A percentile compares a stretch with the other conserved stretches of the same genome.
Evolutionary conservation across 1,140 invertebrate genomes (phyloP).

Genomic region (Melitaea cinxia): DNA sequence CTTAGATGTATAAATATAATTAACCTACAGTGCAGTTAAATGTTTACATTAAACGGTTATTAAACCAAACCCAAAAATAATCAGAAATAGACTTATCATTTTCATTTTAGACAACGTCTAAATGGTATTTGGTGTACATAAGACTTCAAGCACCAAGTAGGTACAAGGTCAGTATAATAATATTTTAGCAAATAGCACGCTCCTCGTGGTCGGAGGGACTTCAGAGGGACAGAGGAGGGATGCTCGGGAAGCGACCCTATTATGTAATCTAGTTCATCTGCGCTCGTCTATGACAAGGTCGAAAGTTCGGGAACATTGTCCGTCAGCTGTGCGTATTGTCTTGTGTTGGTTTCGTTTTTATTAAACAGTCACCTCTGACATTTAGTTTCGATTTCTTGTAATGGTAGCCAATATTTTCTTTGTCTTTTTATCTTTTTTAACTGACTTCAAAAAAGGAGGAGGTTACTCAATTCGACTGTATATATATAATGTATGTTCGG

Average conservation of each 20-base stretch:
- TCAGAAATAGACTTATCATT: too few species aligned
- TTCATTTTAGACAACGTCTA: neutral
- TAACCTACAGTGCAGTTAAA: too few species aligned
- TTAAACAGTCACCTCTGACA: neutral
- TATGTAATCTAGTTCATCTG: constrained; percentile 6
- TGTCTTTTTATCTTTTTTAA: too few species aligned
- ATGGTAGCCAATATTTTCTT: too few species aligned
- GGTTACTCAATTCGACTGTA: too few species aligned
- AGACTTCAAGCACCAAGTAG: neutral
- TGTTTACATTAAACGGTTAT: too few species aligned
- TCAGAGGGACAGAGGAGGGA: too few species aligned
- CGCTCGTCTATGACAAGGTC: constrained; percentile 8
- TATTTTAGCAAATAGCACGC: constrained; percentile 2
- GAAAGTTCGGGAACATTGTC: constrained; percentile 1
- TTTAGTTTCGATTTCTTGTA: neutral
- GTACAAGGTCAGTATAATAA: constrained; percentile 4
- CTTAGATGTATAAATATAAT: too few species aligned
- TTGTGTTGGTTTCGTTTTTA: neutral
- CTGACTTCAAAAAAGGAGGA: too few species aligned
- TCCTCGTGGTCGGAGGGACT: constrained; percentile 2
- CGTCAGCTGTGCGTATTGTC: neutral
- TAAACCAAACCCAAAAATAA: too few species aligned
- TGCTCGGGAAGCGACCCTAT: constrained; percentile 3
- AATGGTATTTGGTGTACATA: neutral
- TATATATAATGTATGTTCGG: too few species aligned